Conservation (phyloP, 2,797 vertebrate species). For the Propithecus deckenii region DNA sequence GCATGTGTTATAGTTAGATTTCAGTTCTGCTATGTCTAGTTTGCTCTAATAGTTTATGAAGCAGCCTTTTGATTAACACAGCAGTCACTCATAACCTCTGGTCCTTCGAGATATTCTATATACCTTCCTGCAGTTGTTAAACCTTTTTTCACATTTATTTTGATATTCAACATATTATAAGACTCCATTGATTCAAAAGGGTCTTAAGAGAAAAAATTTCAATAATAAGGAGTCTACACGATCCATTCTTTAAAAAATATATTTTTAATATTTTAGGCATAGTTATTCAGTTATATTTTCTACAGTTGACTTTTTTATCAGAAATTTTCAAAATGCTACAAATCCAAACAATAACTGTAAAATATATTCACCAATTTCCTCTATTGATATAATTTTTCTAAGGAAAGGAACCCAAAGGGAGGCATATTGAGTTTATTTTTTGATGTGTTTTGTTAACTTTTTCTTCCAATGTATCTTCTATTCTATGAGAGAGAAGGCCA, state of each 20-base stretch:
- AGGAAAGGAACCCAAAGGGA: not conserved
- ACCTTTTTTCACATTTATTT: conserved; percentile 2
- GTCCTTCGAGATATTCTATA: not conserved
- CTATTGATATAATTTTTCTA: not conserved
- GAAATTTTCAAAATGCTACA: not conserved
- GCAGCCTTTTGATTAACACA: conserved; percentile 55
- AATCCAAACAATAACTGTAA: not conserved
- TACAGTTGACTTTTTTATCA: not conserved
- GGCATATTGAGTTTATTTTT: not conserved
- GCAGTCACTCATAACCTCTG: conserved; percentile 44
- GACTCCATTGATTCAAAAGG: not conserved
- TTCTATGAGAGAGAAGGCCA: not conserved
- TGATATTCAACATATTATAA: not conserved
- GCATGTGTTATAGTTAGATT: not conserved
- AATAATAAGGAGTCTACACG: not conserved
- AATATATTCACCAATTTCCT: not conserved
- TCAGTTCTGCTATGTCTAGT: not conserved
- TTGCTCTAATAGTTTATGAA: conserved; percentile 21
- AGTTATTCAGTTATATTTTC: not conserved
- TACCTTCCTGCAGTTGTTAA: not conserved
- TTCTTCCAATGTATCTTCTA: not conserved
- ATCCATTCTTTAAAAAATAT: not conserved
- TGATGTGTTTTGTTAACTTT: not conserved
- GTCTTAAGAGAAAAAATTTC: not conserved
- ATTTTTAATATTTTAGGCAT: not conserved